These are phyloP conservation scores for Cyprinella venusta DNA, from an alignment of 2,797 vertebrate genomes.

Conservation along the genomic window DNA sequence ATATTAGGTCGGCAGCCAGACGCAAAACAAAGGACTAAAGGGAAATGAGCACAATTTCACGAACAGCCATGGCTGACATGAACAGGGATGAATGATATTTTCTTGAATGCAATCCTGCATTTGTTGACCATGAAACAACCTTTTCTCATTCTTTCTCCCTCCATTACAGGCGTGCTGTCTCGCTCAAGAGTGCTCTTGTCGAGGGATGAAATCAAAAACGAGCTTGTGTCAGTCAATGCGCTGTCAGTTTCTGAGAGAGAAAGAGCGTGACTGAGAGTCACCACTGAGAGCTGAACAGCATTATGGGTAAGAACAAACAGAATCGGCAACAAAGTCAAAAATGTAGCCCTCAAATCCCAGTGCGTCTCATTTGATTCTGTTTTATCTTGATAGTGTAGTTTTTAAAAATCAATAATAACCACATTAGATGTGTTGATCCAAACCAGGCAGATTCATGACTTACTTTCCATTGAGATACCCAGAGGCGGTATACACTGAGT, in stretches of 20 bases:
- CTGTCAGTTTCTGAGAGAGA: conserved; percentile 16
- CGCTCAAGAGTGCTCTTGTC: neutral
- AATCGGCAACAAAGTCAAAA: conserved; percentile 2
- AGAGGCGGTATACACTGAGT: neutral
- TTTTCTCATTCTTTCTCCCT: neutral
- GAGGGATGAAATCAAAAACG: neutral
- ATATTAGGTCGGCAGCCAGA: conserved; percentile 22
- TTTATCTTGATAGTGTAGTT: conserved; percentile 24
- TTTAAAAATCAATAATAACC: conserved; percentile 17
- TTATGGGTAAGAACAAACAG: conserved; percentile 34
- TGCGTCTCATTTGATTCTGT: conserved; percentile 17
- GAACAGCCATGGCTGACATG: conserved; percentile 4
- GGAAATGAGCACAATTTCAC: neutral
- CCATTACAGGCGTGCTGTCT: neutral
- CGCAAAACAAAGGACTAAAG: conserved; percentile 37
- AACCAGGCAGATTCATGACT: conserved; percentile 10
- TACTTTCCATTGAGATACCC: conserved; percentile 13
- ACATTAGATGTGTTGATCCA: neutral
- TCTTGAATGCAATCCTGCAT: conserved; percentile 9
- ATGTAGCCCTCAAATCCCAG: neutral
- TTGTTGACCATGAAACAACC: neutral
- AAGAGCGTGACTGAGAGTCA: conserved; percentile 1
- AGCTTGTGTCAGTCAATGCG: neutral
- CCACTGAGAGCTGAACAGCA: neutral
- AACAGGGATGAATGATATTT: neutral